Percentiles rank a stretch among this genome's conserved stretches.
Evolutionary conservation across 2,888 invertebrate genomes (phyloP).

Genomic region (Hemicrepidius hirtus): DNA sequence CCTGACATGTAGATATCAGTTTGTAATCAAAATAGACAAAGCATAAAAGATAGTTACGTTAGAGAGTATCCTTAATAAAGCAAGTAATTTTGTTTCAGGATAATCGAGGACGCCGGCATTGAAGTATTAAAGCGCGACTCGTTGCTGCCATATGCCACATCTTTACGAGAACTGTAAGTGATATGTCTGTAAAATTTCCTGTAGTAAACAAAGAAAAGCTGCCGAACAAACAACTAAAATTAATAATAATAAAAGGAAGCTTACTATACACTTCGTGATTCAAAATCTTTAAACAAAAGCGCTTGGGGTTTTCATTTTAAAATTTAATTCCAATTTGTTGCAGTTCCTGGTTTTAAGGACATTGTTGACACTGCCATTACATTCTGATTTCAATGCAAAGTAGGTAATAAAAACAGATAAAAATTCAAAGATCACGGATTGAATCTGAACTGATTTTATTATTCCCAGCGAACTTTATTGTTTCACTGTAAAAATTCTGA

Average conservation of each 20-base stretch:
- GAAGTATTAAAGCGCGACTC: constrained; percentile 68
- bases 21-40: too few species aligned
- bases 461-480: too few species aligned
- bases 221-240: background rate
- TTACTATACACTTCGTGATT: background rate
- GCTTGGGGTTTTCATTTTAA: background rate
- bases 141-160: constrained; percentile 64
- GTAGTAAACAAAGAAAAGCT: background rate
- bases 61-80: background rate
- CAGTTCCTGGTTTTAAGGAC: background rate
- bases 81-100: constrained; percentile 62
- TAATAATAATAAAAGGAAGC: background rate
- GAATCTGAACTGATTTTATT: background rate
- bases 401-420: background rate
- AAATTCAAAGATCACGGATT: background rate
- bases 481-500: too few species aligned
- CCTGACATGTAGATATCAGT: too few species aligned
- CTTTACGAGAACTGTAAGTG: constrained; percentile 69
- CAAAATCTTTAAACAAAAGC: background rate
- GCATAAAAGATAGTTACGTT: background rate
- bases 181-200: constrained; percentile 17
- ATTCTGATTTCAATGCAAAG: background rate
- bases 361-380: background rate
- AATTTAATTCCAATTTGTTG: constrained; percentile 3
- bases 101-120: constrained; percentile 68